These are phyloP conservation scores for Hystrix brachyura DNA, from an alignment of 2,113 vertebrate genomes.

Conservation along the genomic window DNA sequence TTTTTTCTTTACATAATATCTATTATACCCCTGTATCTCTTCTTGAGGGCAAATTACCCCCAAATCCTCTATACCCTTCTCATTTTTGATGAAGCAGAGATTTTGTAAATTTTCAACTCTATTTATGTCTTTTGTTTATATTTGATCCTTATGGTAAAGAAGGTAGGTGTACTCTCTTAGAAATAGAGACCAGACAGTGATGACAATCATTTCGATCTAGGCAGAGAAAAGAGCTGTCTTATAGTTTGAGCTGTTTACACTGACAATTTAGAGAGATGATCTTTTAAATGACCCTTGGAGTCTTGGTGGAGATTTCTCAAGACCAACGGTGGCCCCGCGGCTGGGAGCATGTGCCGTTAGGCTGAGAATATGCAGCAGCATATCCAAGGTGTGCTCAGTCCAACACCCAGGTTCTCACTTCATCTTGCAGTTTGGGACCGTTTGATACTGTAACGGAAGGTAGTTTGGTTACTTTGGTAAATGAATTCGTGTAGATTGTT, in stretches of 20 bases:
- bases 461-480: slow-evolving; percentile 10
- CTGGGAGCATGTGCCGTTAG: not conserved
- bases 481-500: not conserved
- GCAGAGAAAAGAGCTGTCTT: not conserved
- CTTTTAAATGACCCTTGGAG: not conserved
- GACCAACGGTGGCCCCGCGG: not conserved
- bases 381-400: not conserved
- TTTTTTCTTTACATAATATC: no score
- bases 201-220: slow-evolving; percentile 2
- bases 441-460: slow-evolving; percentile 4
- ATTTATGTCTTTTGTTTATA: not conserved
- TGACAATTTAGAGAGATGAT: not conserved
- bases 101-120: slow-evolving; percentile 22
- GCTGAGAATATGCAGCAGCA: not conserved
- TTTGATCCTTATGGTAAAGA: slow-evolving; percentile 45
- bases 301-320: slow-evolving; percentile 8
- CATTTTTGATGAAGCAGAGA: not conserved
- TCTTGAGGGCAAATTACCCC: not conserved
- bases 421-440: not conserved
- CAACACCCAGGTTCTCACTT: not conserved
- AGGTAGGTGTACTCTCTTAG: not conserved
- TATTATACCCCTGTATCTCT: not conserved
- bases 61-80: not conserved
- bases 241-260: not conserved
- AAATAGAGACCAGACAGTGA: not conserved